Evolutionary conservation across 1,140 invertebrate genomes (phyloP).

Genomic region (Heliconius melpomene): DNA sequence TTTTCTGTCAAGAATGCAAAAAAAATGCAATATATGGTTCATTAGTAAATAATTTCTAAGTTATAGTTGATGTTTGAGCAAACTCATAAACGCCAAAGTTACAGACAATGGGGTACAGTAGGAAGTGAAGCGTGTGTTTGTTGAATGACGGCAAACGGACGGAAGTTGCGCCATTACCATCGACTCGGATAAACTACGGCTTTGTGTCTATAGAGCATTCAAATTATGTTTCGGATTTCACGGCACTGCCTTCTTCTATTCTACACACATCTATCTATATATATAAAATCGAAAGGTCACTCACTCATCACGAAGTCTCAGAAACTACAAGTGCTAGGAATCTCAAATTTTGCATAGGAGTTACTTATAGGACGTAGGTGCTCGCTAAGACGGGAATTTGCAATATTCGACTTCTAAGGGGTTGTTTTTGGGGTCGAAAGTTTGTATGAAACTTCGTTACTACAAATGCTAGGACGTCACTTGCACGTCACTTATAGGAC

Average conservation of each 20-base stretch:
- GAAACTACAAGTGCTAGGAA: too few species aligned
- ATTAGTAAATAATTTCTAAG: not conserved
- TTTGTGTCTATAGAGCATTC: not conserved
- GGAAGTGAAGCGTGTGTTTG: not conserved
- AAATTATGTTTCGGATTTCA: not conserved
- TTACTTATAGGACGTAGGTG: too few species aligned
- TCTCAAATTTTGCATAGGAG: too few species aligned
- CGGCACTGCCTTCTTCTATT: not conserved
- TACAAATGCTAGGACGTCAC: too few species aligned
- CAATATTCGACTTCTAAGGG: too few species aligned
- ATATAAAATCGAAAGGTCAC: too few species aligned
- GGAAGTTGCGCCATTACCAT: constrained; percentile 7
- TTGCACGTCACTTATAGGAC: too few species aligned
- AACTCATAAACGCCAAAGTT: not conserved
- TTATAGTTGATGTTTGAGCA: not conserved
- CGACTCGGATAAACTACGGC: not conserved
- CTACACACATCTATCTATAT: too few species aligned
- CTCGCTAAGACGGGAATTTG: too few species aligned
- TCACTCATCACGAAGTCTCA: too few species aligned
- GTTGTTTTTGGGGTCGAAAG: too few species aligned
- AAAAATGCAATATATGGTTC: not conserved
- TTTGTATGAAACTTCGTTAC: too few species aligned
- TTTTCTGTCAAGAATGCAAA: not conserved
- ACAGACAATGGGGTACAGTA: not conserved
- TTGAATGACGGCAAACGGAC: not conserved